These are phyloP conservation scores for Corynorhinus townsendii DNA, from an alignment of 2,113 vertebrate genomes.

Conservation along the genomic window DNA sequence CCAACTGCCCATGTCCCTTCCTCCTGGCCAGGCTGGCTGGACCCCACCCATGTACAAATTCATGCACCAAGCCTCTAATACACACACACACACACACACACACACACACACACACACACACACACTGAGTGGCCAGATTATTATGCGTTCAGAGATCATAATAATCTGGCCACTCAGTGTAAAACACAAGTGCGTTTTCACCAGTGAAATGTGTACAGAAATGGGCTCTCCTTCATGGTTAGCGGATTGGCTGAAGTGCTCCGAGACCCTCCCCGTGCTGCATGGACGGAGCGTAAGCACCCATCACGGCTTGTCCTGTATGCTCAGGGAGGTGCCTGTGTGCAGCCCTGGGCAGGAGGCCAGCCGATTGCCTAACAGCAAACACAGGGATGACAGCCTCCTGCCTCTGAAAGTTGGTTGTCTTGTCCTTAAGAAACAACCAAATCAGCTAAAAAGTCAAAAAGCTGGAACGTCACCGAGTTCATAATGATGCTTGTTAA, in stretches of 20 bases:
- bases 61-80: no score
- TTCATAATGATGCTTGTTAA: neutral
- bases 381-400: neutral
- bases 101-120: no score
- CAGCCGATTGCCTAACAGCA: neutral
- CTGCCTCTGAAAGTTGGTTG: neutral
- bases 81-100: no score
- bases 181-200: neutral
- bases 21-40: no score
- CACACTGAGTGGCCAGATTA: no score
- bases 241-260: neutral
- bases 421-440: neutral
- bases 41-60: no score
- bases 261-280: neutral
- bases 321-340: neutral
- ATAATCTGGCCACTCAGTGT: no score
- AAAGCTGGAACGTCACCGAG: neutral
- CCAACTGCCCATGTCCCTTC: no score
- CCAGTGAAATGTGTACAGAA: neutral
- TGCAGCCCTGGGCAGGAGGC: rapidly evolving
- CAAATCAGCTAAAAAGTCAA: neutral
- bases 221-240: neutral
- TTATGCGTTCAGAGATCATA: no score
- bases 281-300: neutral
- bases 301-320: neutral